phyloP scores from a whole-genome alignment of 1,140 invertebrate species.

The Cherax quadricarinatus region DNA sequence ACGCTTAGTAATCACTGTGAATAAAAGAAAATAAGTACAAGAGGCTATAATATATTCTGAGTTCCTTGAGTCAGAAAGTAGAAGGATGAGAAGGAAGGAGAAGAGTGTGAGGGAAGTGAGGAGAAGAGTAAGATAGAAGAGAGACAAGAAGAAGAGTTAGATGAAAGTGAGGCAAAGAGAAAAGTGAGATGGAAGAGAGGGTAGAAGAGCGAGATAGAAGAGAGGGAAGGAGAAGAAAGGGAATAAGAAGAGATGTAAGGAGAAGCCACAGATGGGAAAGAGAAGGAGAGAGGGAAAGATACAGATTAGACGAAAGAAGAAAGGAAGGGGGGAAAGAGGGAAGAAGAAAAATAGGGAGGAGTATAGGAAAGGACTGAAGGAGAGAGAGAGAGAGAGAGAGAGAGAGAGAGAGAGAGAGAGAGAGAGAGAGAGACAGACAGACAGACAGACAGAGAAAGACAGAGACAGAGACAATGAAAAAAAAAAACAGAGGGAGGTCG shows the following conservation, averaged over 20 bases:
- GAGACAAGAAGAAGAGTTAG: neutral
- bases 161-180: too few relatives aligned
- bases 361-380: too few relatives aligned
- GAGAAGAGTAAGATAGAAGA: neutral
- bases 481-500: too few relatives aligned
- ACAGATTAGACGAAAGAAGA: too few relatives aligned
- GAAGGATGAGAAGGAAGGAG: too few relatives aligned
- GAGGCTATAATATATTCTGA: neutral
- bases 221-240: neutral
- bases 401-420: neutral
- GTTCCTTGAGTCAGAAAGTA: too few relatives aligned
- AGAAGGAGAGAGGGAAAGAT: too few relatives aligned
- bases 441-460: too few relatives aligned
- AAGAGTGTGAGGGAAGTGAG: neutral
- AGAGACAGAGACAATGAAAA: too few relatives aligned
- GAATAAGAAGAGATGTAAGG: too few relatives aligned
- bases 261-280: too few relatives aligned
- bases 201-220: neutral
- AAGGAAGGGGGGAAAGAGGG: too few relatives aligned
- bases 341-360: neutral
- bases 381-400: neutral
- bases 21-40: neutral
- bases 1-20: neutral
- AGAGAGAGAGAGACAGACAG: constrained; percentile 8
- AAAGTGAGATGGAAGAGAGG: neutral